Percentiles rank a stretch among this genome's conserved stretches.
Conservation (phyloP, 2,797 vertebrate species). For the Eulemur coronatus region DNA sequence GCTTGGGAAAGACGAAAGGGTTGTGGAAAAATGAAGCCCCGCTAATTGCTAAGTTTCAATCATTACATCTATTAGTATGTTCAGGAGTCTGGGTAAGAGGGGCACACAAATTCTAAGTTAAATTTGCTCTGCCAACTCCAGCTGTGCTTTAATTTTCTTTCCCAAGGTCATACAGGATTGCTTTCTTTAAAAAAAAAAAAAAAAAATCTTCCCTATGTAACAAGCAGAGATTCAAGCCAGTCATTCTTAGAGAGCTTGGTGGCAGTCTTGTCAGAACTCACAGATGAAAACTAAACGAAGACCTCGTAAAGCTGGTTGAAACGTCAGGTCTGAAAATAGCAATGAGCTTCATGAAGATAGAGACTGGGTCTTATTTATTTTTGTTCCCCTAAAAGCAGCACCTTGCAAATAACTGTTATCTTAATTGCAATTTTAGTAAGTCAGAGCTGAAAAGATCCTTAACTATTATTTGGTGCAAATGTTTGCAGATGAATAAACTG, state of each 20-base stretch:
- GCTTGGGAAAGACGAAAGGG: background rate
- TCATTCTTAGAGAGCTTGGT: background rate
- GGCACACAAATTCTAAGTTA: background rate
- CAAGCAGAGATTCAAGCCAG: constrained; percentile 17
- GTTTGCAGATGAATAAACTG: background rate
- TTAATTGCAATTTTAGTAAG: background rate
- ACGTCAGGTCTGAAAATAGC: background rate
- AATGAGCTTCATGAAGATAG: background rate
- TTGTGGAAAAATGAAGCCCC: background rate
- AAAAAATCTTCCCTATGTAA: background rate
- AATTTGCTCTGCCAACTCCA: constrained; percentile 20
- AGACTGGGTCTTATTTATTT: background rate
- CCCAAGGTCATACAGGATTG: background rate
- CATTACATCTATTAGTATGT: background rate
- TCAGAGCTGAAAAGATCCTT: background rate
- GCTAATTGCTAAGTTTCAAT: constrained; percentile 8
- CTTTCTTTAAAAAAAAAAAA: background rate
- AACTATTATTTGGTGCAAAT: background rate
- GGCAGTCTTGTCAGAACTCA: constrained; percentile 2
- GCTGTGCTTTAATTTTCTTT: constrained; percentile 39
- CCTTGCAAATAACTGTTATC: background rate
- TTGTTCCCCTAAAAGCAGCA: no score
- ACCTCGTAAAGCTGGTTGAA: background rate
- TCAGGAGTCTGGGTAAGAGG: background rate
- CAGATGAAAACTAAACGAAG: background rate